These are phyloP conservation scores for Peromyscus melanophrys DNA, from an alignment of 2,797 vertebrate species.

Conservation along the genomic window DNA sequence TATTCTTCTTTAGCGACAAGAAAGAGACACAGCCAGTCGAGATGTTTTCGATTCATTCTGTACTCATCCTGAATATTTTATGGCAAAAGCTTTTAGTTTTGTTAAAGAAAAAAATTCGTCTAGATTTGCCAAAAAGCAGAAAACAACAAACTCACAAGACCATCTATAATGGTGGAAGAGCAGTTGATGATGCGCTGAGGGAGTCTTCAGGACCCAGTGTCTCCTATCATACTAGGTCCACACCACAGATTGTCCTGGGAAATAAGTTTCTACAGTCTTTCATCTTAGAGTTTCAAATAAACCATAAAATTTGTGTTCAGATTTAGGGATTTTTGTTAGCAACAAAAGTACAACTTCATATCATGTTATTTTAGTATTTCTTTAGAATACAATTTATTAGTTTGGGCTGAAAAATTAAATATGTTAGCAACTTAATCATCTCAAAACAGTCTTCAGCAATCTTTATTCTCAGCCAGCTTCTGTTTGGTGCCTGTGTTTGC, in stretches of 20 bases:
- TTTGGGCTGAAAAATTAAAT: background rate
- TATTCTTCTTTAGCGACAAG: background rate
- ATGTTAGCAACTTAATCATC: background rate
- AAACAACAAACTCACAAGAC: background rate
- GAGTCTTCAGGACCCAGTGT: background rate
- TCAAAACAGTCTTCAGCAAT: background rate
- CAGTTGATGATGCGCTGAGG: background rate
- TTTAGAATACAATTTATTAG: background rate
- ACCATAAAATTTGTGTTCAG: background rate
- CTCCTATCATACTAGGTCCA: background rate
- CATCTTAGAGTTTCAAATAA: background rate
- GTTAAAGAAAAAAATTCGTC: background rate
- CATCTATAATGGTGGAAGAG: background rate
- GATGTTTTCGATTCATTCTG: background rate
- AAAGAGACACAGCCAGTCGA: background rate
- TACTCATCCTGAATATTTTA: conserved; percentile 72
- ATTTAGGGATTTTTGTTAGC: background rate
- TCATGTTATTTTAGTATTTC: background rate
- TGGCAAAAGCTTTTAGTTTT: conserved; percentile 66
- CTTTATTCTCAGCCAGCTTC: background rate
- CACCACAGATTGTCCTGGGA: background rate
- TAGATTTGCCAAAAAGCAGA: background rate
- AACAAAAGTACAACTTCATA: background rate
- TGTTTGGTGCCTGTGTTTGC: background rate
- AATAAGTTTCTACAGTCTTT: background rate